Evolutionary conservation across 2,113 vertebrate genomes (phyloP), one percentile per base, ranked within the genome.

Genomic region (Puma concolor): DNA sequence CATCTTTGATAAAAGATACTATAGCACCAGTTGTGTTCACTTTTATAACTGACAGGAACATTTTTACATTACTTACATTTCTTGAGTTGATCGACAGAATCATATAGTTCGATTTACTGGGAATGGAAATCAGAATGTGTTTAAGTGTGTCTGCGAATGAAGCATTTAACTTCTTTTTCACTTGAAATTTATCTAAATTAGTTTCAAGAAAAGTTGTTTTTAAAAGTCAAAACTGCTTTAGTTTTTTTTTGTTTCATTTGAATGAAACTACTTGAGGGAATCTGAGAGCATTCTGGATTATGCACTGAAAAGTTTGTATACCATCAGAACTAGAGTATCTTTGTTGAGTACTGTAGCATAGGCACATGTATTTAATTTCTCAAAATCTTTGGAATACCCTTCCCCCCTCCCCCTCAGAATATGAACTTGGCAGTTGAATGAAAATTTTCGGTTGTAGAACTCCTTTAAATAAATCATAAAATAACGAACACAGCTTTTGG

Each of bases 21-120:
- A 5, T 67, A 69, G 71, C 19, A 63, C 13, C n/a, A 91, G 9
- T 85, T 97, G 96, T 91, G 14, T 69, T 95, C 29, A 94, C 31
- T 74, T 95, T 88, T 88, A 36, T 93, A 66, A 92, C 72, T 90
- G 89, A 95, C 66, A 93, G 79, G 38, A 72, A 86, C 27, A 54
- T 91, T 96, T 95, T 94, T 82, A 67, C 57, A 44, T 96, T 96
- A 91, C 92, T 87, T 97, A 95, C 38, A 92, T 82, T 96, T 96
- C 66, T 88, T 74, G 25, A 74, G n/a, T 97, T 97, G 94, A 96
- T 89, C n/a, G 92, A 97, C 83, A 96, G 86, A 97, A 76, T 96
- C 50, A 80, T 93, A 64, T 57, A 95, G 82, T 97, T 96, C 86
- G 52, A 93, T 88, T 97, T 87, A 83, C 38, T 96, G 93, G 77